A percentile compares a stretch with the other conserved stretches of the same genome.
phyloP scores from a whole-genome alignment of 2,888 invertebrate species.

The Leptinotarsa juncta region DNA sequence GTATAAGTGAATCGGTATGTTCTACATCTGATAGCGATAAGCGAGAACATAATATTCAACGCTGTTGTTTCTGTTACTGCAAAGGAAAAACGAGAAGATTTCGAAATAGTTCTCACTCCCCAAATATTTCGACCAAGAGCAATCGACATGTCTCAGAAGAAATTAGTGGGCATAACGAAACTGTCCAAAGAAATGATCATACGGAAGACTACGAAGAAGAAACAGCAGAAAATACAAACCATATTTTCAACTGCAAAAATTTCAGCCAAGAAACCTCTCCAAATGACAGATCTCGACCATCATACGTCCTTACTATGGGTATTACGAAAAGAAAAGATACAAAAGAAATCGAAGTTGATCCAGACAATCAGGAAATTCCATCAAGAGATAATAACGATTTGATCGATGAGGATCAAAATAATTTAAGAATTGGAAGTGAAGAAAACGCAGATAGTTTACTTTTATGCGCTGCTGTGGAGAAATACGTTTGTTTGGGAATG shows the following conservation, averaged over 20 bases:
- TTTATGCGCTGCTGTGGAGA: background rate
- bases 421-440: background rate
- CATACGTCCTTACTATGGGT: too few relatives aligned
- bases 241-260: background rate
- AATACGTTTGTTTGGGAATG: background rate
- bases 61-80: background rate
- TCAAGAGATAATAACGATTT: background rate
- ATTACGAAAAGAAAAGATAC: background rate
- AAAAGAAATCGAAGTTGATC: background rate
- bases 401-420: background rate
- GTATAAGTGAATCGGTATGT: background rate
- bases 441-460: background rate
- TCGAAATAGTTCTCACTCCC: background rate
- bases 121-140: background rate
- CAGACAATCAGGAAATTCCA: background rate
- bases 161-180: background rate
- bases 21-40: conserved; percentile 1
- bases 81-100: conserved; percentile 1
- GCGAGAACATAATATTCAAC: background rate
- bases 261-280: background rate
- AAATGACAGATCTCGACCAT: background rate
- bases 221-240: background rate
- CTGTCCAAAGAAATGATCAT: background rate
- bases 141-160: background rate
- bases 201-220: background rate